A percentile compares a stretch with the other conserved stretches of the same genome.
These are phyloP conservation scores for Arctopsyche grandis DNA, from an alignment of 1,140 invertebrate genomes.

Conservation along the genomic window DNA sequence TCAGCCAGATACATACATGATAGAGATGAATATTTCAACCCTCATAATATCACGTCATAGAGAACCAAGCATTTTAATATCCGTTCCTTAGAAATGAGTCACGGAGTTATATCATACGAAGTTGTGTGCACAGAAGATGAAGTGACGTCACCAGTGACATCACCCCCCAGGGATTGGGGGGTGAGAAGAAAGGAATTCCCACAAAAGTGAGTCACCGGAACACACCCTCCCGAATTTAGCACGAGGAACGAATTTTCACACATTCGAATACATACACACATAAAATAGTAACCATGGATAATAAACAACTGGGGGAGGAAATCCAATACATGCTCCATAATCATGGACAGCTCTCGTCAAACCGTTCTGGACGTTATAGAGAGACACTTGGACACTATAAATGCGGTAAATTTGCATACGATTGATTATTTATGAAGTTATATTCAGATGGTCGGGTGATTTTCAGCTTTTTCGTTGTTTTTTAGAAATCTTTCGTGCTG, in stretches of 20 bases:
- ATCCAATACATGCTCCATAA: no score
- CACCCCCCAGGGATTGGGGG: not conserved
- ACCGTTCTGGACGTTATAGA: conserved; percentile 62
- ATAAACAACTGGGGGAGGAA: not conserved
- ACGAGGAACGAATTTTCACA: not conserved
- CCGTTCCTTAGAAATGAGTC: no score
- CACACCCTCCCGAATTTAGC: conserved; percentile 3
- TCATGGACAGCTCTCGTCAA: conserved; percentile 48
- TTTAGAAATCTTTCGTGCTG: conserved; percentile 63
- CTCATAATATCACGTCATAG: no score
- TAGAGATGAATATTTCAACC: no score
- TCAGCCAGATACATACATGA: no score
- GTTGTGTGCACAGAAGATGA: not conserved
- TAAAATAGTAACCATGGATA: not conserved
- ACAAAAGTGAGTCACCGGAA: conserved; percentile 3
- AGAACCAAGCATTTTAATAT: no score
- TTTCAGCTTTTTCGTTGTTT: conserved; percentile 38
- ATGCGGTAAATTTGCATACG: conserved; percentile 57
- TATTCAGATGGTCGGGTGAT: not conserved
- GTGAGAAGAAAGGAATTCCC: not conserved
- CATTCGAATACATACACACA: no score
- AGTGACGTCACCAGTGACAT: conserved; percentile 12
- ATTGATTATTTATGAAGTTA: conserved; percentile 9
- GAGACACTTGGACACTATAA: conserved; percentile 59
- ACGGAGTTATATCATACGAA: no score